Conservation (phyloP, 2,113 vertebrate species). For the Nyctibius bracteatus region DNA sequence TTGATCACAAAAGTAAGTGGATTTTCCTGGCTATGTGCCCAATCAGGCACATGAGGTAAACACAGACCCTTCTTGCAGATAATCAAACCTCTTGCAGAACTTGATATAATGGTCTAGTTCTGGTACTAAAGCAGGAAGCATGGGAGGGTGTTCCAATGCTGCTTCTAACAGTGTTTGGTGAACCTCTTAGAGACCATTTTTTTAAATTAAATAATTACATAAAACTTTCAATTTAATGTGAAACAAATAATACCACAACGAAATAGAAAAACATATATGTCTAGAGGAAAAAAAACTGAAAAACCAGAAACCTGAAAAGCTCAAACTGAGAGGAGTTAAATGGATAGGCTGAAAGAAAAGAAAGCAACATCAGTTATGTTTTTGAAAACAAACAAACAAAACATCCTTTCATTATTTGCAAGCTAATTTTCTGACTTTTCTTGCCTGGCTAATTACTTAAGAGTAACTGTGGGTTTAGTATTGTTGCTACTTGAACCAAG, state of each 20-base stretch:
- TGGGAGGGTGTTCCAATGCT: not conserved
- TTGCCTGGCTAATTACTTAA: not conserved
- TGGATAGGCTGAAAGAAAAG: not conserved
- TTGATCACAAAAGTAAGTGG: not conserved
- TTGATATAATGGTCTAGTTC: not conserved
- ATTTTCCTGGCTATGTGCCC: not conserved
- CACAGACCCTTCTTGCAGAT: not conserved
- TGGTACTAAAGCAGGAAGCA: not conserved
- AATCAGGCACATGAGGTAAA: not conserved
- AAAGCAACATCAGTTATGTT: not conserved
- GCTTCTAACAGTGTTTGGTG: not conserved
- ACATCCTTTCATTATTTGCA: not conserved
- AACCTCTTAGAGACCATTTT: not conserved
- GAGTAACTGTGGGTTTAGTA: not conserved
- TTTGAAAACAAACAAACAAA: not conserved
- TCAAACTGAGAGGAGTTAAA: not conserved
- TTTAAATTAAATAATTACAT: not conserved
- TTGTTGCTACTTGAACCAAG: not conserved
- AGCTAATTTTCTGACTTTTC: not conserved
- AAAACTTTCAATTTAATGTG: not conserved
- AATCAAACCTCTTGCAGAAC: not conserved
- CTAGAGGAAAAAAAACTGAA: fast-evolving
- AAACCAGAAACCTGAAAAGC: not conserved
- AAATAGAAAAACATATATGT: not conserved
- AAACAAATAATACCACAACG: not conserved